Evolutionary conservation across 1,140 invertebrate species (phyloP).

Genomic region (Tetramorium parvispinum): DNA sequence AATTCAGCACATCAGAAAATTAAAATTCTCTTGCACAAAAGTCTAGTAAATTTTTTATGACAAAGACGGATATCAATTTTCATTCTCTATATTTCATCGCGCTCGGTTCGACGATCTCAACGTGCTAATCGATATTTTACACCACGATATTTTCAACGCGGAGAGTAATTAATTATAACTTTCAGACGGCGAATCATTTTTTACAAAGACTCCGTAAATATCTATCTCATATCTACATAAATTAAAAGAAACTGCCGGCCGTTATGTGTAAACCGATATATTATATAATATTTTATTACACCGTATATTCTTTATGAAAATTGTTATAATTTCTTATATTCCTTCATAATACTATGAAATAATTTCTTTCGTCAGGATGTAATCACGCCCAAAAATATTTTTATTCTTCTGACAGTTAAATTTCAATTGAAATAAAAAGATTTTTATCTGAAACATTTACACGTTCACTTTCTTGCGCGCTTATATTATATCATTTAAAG

Average conservation of each 20-base stretch:
- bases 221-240: not conserved
- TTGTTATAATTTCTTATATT: not conserved
- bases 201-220: not conserved
- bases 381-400: not conserved
- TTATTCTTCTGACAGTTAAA: not conserved
- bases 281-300: not conserved
- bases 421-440: not conserved
- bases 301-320: not conserved
- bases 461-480: not conserved
- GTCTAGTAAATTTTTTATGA: constrained; percentile 30
- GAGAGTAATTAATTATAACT: constrained; percentile 45
- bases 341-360: not conserved
- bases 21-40: constrained; percentile 24
- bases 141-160: not conserved
- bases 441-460: not conserved
- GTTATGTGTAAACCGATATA: not conserved
- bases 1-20: constrained; percentile 40
- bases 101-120: not conserved
- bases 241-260: not conserved
- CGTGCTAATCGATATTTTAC: constrained; percentile 40
- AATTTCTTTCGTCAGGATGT: not conserved
- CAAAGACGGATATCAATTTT: constrained; percentile 20
- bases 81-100: constrained; percentile 1
- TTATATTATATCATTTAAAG: too few relatives aligned
- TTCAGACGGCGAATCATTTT: constrained; percentile 7